Percentiles rank a stretch among this genome's conserved stretches.
These are phyloP conservation scores for Ochotona curzoniae DNA, from an alignment of 2,113 vertebrate genomes.

Conservation along the genomic window DNA sequence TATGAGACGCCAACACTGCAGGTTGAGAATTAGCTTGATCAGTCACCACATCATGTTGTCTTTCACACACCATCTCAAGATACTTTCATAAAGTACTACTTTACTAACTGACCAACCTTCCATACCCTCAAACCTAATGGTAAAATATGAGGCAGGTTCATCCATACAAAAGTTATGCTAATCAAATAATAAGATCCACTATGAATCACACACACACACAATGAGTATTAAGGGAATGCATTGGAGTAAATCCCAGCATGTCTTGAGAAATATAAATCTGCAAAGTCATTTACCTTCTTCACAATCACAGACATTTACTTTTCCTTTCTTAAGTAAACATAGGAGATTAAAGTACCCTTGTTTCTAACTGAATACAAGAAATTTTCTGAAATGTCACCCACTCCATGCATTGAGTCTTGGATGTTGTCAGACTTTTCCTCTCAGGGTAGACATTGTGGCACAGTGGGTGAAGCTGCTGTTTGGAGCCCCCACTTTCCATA, in stretches of 20 bases:
- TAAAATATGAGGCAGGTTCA: not conserved
- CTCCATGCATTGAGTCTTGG: not conserved
- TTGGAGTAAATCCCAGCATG: not conserved
- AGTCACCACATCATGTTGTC: not conserved
- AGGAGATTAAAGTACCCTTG: not conserved
- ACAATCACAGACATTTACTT: not conserved
- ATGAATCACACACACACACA: not conserved
- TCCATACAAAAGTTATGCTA: not conserved
- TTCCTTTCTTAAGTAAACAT: not conserved
- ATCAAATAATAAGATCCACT: not conserved
- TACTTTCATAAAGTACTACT: conserved; percentile 53
- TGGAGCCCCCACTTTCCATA: too few relatives aligned
- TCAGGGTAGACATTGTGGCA: not conserved
- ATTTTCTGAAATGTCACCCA: not conserved
- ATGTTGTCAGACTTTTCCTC: not conserved
- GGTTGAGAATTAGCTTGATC: too few relatives aligned
- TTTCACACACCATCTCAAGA: conserved; percentile 41
- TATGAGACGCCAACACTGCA: too few relatives aligned
- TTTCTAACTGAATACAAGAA: not conserved
- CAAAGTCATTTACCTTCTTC: not conserved
- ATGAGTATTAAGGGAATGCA: not conserved
- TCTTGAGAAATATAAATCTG: not conserved
- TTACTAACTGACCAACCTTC: not conserved
- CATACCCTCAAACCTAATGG: not conserved
- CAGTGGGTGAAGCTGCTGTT: too few relatives aligned